Evolutionary conservation across 2,888 invertebrate species (phyloP).

Genomic region (Sabatieria punctata): DNA sequence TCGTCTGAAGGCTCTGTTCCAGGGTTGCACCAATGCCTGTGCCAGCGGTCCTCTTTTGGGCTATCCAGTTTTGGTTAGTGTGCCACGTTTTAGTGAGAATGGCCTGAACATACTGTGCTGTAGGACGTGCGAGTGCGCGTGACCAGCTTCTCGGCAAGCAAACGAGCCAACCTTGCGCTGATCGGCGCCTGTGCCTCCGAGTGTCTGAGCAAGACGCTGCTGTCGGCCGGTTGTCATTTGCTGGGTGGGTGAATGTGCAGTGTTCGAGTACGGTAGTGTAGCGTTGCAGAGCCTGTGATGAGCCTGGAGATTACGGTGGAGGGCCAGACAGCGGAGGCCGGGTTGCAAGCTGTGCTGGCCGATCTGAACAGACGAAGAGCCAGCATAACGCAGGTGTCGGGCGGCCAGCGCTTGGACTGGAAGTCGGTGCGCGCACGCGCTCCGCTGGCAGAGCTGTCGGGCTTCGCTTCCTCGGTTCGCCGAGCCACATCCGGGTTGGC

Average conservation of each 20-base stretch:
- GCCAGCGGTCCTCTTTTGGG: constrained; percentile 65
- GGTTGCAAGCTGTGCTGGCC: constrained; percentile 15
- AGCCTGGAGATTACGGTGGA: constrained; percentile 55
- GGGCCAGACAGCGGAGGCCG: constrained; percentile 35
- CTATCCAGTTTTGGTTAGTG: too few relatives aligned
- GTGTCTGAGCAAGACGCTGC: constrained; percentile 55
- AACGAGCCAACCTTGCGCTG: constrained; percentile 52
- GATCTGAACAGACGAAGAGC: constrained; percentile 19
- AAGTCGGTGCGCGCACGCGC: constrained; percentile 36
- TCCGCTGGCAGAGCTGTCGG: constrained; percentile 69
- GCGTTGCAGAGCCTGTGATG: constrained; percentile 64
- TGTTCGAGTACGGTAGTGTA: constrained; percentile 4
- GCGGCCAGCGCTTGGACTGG: background rate
- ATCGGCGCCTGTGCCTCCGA: constrained; percentile 62
- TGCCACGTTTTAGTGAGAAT: too few relatives aligned
- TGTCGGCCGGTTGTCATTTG: constrained; percentile 16
- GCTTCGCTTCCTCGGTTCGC: constrained; percentile 66
- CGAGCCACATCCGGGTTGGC: constrained; percentile 76
- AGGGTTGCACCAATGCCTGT: constrained; percentile 40
- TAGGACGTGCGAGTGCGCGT: too few relatives aligned
- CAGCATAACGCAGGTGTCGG: constrained; percentile 10
- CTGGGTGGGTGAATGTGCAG: background rate
- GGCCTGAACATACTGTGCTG: too few relatives aligned
- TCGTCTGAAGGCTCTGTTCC: constrained; percentile 48
- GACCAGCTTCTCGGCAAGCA: too few relatives aligned